Conservation (phyloP, 37 sponge, comb jelly and placozoan genomes). For the Tethya wilhelma region DNA sequence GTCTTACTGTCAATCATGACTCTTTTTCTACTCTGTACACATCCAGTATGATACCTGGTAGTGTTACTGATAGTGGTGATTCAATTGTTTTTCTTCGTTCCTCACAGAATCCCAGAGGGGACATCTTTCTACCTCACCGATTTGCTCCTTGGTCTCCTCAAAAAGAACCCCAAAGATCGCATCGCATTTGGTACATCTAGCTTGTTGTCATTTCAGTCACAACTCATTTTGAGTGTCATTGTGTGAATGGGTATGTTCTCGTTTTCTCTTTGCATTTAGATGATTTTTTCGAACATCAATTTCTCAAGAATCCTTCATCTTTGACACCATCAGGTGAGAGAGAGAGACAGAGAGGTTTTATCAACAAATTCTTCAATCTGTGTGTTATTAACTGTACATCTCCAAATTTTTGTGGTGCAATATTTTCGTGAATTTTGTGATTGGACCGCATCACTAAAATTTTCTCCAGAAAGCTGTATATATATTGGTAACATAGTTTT, state of each 20-base stretch:
- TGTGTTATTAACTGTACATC: too few relatives aligned
- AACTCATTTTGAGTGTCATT: background rate
- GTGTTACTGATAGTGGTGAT: too few relatives aligned
- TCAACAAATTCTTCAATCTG: too few relatives aligned
- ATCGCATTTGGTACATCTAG: too few relatives aligned
- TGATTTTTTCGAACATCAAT: constrained; percentile 53
- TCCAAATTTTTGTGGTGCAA: too few relatives aligned
- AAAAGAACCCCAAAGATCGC: constrained; percentile 76
- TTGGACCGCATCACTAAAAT: too few relatives aligned
- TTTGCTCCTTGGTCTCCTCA: constrained; percentile 66
- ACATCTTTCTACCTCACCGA: constrained; percentile 63
- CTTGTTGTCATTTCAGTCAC: too few relatives aligned
- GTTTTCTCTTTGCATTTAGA: constrained; percentile 13
- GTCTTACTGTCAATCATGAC: background rate
- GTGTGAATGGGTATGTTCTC: constrained; percentile 4
- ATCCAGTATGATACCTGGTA: too few relatives aligned
- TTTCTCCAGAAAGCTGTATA: too few relatives aligned
- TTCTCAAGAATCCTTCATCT: constrained; percentile 25
- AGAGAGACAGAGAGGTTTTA: too few relatives aligned
- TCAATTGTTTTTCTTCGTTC: background rate
- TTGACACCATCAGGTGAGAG: background rate
- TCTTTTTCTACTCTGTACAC: background rate
- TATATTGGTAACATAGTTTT: too few relatives aligned
- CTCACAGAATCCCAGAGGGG: constrained; percentile 66
- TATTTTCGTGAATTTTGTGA: too few relatives aligned